Conservation (phyloP, 2,113 vertebrate species). For the Cairina moschata region DNA sequence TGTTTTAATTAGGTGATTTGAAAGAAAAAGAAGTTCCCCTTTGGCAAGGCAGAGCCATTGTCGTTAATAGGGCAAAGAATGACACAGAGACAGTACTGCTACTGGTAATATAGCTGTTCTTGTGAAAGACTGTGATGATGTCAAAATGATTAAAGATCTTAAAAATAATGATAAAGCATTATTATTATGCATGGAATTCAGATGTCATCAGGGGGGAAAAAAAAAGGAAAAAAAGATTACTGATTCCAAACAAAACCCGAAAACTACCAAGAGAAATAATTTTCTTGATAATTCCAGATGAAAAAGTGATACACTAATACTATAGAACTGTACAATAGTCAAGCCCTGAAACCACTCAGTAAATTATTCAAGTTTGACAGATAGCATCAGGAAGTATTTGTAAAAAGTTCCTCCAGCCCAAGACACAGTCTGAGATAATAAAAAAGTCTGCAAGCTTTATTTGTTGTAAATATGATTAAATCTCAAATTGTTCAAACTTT, state of each 20-base stretch:
- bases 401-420: not conserved
- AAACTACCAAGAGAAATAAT: not conserved
- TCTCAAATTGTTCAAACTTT: not conserved
- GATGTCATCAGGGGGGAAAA: not conserved
- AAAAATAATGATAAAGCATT: not conserved
- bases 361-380: conserved; percentile 34
- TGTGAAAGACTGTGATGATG: not conserved
- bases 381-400: not conserved
- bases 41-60: not conserved
- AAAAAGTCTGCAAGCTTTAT: not conserved
- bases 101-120: not conserved
- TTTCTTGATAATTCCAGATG: not conserved
- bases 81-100: not conserved
- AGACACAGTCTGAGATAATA: not conserved
- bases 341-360: not conserved
- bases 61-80: not conserved
- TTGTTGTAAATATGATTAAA: not conserved
- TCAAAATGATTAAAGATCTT: not conserved
- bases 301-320: conserved; percentile 15
- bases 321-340: not conserved
- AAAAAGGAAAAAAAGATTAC: not conserved
- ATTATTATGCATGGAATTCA: not conserved
- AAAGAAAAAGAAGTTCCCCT: not conserved
- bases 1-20: not conserved
- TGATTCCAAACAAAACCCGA: conserved; percentile 4